phyloP scores from a whole-genome alignment of 2,797 vertebrate genomes.

The Xyrichtys novacula region DNA sequence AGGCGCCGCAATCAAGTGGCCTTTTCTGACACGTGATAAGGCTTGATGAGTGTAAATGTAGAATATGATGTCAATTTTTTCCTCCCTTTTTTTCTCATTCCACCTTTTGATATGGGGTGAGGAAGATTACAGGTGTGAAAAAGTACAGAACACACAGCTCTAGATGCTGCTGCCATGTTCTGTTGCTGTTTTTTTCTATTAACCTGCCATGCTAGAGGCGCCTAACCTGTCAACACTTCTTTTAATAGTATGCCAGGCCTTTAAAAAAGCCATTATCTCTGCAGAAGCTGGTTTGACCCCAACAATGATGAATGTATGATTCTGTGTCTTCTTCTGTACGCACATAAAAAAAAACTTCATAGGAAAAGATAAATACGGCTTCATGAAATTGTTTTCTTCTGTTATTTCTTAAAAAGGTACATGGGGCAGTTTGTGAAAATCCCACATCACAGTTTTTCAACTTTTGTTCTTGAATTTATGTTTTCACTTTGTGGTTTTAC shows the following conservation, averaged over 20 bases:
- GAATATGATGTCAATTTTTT: slow-evolving; percentile 53
- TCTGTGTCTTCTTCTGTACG: not conserved
- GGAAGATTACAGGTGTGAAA: slow-evolving; percentile 37
- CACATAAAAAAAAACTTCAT: slow-evolving; percentile 9
- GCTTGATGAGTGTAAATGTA: slow-evolving; percentile 67
- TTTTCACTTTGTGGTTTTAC: too few species aligned
- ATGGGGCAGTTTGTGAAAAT: too few species aligned
- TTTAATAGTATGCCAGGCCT: slow-evolving; percentile 60
- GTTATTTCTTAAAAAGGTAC: not conserved
- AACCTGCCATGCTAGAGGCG: slow-evolving; percentile 56
- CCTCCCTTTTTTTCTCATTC: slow-evolving; percentile 25
- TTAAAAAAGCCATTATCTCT: slow-evolving; percentile 65
- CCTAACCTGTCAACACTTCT: slow-evolving; percentile 61
- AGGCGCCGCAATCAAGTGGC: slow-evolving; percentile 30
- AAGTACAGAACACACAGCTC: slow-evolving; percentile 2
- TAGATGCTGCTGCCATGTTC: slow-evolving; percentile 8
- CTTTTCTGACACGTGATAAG: slow-evolving; percentile 39
- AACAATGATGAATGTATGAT: slow-evolving; percentile 44
- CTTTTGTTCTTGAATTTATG: too few species aligned
- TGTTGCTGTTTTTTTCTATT: slow-evolving; percentile 63
- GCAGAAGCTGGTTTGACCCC: slow-evolving; percentile 46
- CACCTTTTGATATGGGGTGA: slow-evolving; percentile 31
- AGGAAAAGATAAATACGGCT: not conserved
- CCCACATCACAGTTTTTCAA: too few species aligned
- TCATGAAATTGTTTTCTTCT: not conserved